phyloP scores from a whole-genome alignment of 2,888 invertebrate species.

The Lepeophtheirus nordmannii region DNA sequence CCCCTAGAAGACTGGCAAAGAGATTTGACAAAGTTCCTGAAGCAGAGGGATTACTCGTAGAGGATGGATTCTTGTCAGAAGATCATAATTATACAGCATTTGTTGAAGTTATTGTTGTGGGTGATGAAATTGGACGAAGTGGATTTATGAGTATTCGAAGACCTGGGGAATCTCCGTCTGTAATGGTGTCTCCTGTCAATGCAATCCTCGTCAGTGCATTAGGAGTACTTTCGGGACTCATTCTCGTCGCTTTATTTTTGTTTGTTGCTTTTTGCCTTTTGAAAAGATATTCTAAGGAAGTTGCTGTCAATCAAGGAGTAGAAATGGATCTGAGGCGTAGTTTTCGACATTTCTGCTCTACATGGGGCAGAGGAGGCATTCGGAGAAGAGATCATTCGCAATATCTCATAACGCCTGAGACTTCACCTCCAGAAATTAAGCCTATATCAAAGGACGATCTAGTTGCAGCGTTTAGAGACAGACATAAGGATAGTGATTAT shows the following conservation, averaged over 20 bases:
- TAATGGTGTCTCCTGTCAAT: slow-evolving; percentile 31
- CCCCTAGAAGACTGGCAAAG: no score
- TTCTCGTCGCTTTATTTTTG: slow-evolving; percentile 47
- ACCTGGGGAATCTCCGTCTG: slow-evolving; percentile 44
- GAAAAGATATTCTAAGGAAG: slow-evolving; percentile 49
- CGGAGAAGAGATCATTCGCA: slow-evolving; percentile 14
- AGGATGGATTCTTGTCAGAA: slow-evolving; percentile 58
- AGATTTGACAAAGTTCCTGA: no score
- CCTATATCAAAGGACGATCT: slow-evolving; percentile 59
- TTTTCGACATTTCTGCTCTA: slow-evolving; percentile 35
- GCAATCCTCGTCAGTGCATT: slow-evolving; percentile 35
- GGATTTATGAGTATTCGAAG: slow-evolving; percentile 55
- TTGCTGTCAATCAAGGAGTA: slow-evolving; percentile 44
- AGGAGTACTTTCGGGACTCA: slow-evolving; percentile 50
- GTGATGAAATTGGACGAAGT: slow-evolving; percentile 46
- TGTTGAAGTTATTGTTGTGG: slow-evolving; percentile 54
- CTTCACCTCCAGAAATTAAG: slow-evolving; percentile 48
- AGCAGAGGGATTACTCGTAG: slow-evolving; percentile 33
- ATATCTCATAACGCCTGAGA: slow-evolving; percentile 13
- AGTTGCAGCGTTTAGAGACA: slow-evolving; percentile 57
- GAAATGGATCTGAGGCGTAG: slow-evolving; percentile 52
- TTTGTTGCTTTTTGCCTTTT: slow-evolving; percentile 48
- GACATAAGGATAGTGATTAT: slow-evolving; percentile 72
- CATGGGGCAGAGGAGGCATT: slow-evolving; percentile 1
- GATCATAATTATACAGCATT: slow-evolving; percentile 69